These are phyloP conservation scores for Cyprinodon brontotheroides DNA, from an alignment of 2,113 vertebrate species.

Conservation along the genomic window DNA sequence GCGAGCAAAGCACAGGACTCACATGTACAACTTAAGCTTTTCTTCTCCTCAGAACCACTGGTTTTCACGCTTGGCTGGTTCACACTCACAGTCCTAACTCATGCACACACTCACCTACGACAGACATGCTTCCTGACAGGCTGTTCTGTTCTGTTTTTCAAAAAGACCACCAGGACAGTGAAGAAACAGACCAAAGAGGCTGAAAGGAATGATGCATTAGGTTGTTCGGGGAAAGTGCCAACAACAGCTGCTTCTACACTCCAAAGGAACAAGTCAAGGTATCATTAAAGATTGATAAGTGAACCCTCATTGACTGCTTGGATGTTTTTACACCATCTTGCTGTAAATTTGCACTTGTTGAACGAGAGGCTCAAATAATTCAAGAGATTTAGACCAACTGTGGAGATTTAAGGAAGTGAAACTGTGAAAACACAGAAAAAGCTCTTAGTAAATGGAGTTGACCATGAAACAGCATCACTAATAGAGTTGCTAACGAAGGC, in stretches of 20 bases:
- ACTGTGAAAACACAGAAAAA: background rate
- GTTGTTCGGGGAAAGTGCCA: slow-evolving; percentile 41
- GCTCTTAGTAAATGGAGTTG: too few relatives aligned
- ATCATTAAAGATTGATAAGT: background rate
- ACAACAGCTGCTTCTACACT: slow-evolving; percentile 23
- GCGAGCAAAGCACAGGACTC: slow-evolving; percentile 29
- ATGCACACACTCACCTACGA: slow-evolving; percentile 7
- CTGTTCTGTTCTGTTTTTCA: background rate
- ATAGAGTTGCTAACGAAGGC: too few relatives aligned
- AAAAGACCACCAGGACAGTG: slow-evolving; percentile 41
- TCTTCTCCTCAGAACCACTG: background rate
- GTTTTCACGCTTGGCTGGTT: slow-evolving; percentile 22
- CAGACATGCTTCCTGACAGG: slow-evolving; percentile 8
- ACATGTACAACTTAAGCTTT: slow-evolving; percentile 9
- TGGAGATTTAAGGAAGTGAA: slow-evolving; percentile 7
- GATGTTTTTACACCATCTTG: background rate
- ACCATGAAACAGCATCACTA: too few relatives aligned
- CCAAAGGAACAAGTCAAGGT: background rate
- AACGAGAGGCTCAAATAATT: slow-evolving; percentile 9
- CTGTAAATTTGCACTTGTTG: background rate
- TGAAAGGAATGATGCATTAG: slow-evolving; percentile 34
- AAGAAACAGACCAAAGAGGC: slow-evolving; percentile 10
- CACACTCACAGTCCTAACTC: slow-evolving; percentile 36
- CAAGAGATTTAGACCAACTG: background rate
- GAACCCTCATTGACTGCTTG: background rate